Base-by-base conservation (phyloP, 2,113 vertebrate species). In the Theristicus caerulescens region DNA sequence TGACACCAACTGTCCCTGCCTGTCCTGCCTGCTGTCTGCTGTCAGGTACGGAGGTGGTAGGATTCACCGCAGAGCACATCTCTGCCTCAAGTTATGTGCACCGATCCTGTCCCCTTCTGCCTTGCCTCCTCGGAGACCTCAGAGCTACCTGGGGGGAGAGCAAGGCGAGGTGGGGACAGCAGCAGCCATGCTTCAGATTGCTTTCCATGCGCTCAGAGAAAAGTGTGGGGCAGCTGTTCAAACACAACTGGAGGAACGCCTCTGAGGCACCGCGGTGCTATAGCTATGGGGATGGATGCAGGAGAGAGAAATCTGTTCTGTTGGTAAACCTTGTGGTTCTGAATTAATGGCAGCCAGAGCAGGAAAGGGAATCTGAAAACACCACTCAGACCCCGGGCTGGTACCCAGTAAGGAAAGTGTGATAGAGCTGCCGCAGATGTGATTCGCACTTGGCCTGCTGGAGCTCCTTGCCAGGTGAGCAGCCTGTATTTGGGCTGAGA, bases 311-410 rank as follows among this genome's bases (percentile, higher is more conserved):
- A 66, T 38, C 36, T 42, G 34, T 31, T 91, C 47, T 64, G 34
- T 11, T 8, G 29, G 52, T 88, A 85, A 76, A 47, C 36, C 21
- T 34, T 34, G 61, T 2, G 18, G 40, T 88, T 82, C 70, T 72
- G 66, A 85, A 52, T 34, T n/a, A 47, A 73, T 4, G 71, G 42
- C 47, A 78, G 51, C 47, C 54, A 65, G 52, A 74, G 38, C 51
- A 81, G 94, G 59, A 92, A 93, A 83, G 58, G 51, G 55, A 93
- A 88, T 61, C 59, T 49, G 93, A 88, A 82, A 97, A 57, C 32
- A 24, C 36, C 27, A 4, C 36, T 79, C 2, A 1, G 57, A 9
- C 18, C 32, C 26, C 2, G 26, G 34, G 40, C 65, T n/a, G 81
- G 29, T 47, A 72, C 8, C 20, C 2, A 2, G 26, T 34, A 34